Conservation (phyloP, 2,888 invertebrate species). For the Pecten maximus region DNA sequence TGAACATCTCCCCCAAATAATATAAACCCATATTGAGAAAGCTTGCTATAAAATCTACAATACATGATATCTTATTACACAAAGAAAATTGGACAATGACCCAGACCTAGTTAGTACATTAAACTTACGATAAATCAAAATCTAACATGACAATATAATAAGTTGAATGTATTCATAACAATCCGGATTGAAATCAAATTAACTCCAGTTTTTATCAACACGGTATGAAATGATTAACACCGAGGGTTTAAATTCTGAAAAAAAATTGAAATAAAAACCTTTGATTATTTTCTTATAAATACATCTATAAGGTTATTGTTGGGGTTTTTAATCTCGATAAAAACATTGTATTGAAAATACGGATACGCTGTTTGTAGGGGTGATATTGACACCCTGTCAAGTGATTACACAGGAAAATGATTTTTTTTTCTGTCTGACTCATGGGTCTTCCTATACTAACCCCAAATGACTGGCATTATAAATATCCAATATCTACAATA, state of each 20-base stretch:
- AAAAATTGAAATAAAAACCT: no score
- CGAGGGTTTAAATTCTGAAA: no score
- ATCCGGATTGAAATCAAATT: background rate
- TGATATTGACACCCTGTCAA: background rate
- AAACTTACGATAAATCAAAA: no score
- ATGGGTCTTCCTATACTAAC: background rate
- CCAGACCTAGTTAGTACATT: no score
- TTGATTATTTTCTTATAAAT: background rate
- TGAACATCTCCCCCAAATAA: no score
- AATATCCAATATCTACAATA: slow-evolving; percentile 10
- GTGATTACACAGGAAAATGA: background rate
- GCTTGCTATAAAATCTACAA: no score
- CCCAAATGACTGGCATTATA: background rate
- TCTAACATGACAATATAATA: background rate
- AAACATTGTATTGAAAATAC: no score
- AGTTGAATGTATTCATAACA: background rate
- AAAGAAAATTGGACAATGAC: background rate
- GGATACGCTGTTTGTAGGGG: background rate
- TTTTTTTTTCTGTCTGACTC: background rate
- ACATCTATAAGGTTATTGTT: background rate
- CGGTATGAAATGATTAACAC: no score
- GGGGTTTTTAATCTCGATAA: background rate
- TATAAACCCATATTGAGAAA: no score
- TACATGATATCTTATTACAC: background rate
- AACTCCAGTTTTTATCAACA: no score